Percentiles rank a stretch among this genome's conserved stretches.
Evolutionary conservation across 92 coral and sea anemone genomes (phyloP).

Genomic region (Hydrozoanthus gracilis): DNA sequence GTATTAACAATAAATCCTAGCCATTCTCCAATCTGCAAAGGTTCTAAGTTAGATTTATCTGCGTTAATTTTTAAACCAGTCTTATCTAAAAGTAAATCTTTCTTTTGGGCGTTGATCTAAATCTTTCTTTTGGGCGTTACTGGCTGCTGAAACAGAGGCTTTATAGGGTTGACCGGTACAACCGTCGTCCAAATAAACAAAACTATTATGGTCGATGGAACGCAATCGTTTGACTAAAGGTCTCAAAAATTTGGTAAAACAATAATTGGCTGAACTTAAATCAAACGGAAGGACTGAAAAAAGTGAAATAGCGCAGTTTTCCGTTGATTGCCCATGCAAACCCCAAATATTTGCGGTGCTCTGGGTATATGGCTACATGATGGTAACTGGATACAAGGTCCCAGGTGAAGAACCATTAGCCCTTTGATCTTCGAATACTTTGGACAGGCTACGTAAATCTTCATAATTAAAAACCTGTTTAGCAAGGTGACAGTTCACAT

Average conservation of each 20-base stretch:
- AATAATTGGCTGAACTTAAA: conserved; percentile 61
- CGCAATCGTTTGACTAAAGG: conserved; percentile 78
- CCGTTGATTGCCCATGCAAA: conserved; percentile 67
- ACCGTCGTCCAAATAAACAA: conserved; percentile 73
- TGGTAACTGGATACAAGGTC: conserved; percentile 37
- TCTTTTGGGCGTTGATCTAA: conserved; percentile 46
- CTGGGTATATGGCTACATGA: conserved; percentile 63
- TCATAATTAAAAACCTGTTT: conserved; percentile 51
- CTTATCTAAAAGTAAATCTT: conserved; percentile 46
- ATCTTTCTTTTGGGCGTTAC: background rate
- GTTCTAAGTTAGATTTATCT: conserved; percentile 69
- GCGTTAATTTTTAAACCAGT: conserved; percentile 39
- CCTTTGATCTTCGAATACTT: conserved; percentile 67
- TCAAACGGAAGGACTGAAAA: conserved; percentile 75
- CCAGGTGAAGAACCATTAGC: conserved; percentile 74
- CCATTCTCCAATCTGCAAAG: conserved; percentile 74
- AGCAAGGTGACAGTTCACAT: conserved; percentile 49
- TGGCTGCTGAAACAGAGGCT: conserved; percentile 67
- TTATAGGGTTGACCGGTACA: conserved; percentile 57
- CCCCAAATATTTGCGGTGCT: conserved; percentile 64
- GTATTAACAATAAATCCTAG: conserved; percentile 70
- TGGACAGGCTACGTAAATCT: conserved; percentile 63
- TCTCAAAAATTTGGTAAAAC: conserved; percentile 70
- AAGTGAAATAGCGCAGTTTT: conserved; percentile 48
- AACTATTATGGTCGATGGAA: conserved; percentile 62